Evolutionary conservation across 2,113 vertebrate genomes (phyloP), one percentile per base, ranked within the genome.

Genomic region (Elephas maximus): DNA sequence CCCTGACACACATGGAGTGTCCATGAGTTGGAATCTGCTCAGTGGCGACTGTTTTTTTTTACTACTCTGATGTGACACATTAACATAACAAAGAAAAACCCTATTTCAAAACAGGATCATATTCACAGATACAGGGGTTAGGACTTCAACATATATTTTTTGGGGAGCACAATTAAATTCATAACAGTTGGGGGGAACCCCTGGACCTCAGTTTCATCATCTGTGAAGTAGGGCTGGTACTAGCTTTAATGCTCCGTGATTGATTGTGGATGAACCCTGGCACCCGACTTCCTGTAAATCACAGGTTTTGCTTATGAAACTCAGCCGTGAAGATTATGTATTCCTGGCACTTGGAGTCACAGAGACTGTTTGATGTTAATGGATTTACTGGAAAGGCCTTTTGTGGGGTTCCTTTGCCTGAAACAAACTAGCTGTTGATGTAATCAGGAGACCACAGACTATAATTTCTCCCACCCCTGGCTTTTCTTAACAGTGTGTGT

Each of bases 371-470:
- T 96, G 92, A 97, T 93, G 84, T 97, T 90, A 93, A 93, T 78
- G 71, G 45, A 17, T 74, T 98, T 98, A 94, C 97, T 33, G 86
- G 96, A 97, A 98, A 88, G 71, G 86, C 77, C 53, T 95, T 82
- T 90, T 81, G 53, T 88, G 57, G 84, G 80, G 87, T 92, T 98
- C 90, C 67, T 84, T 69, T 93, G 94, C 87, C 51, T 37, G 57
- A 51, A 78, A 71, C 90, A 88, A 71, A 65, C 74, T 77, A 76
- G 87, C 84, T 96, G 28, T 81, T 97, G 96, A 95, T 97, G 96
- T 83, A 94, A 97, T 95, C 73, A 53, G 87, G 71, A 98, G 96
- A 97, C 97, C 96, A 90, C 97, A 97, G n/a, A 51, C 86, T 65
- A 26, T 26, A 53, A 41, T 51, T 51, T 85, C 41, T 53, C 84